Percentiles rank a stretch among this genome's conserved stretches.
Evolutionary conservation across 2,888 invertebrate genomes (phyloP).

Genomic region (Volucella zonaria): DNA sequence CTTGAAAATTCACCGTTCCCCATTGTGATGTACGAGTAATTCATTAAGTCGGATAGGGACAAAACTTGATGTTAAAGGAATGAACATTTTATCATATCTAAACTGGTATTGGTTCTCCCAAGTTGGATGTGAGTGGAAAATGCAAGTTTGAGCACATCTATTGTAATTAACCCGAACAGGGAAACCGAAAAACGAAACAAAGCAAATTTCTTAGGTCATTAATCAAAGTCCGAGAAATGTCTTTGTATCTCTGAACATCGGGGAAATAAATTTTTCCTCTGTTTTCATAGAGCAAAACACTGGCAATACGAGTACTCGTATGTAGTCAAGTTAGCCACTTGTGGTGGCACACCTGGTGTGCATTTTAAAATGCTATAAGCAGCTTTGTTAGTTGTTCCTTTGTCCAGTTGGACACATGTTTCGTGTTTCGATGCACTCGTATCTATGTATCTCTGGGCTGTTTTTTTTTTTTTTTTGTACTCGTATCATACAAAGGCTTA

Average conservation of each 20-base stretch:
- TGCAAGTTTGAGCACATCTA: conserved; percentile 33
- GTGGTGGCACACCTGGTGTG: conserved; percentile 60
- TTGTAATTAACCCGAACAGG: conserved; percentile 25
- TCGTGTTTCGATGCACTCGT: not conserved
- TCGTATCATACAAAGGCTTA: conserved; percentile 43
- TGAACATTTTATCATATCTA: conserved; percentile 2
- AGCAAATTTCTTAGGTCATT: conserved; percentile 46
- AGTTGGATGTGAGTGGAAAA: conserved; percentile 3
- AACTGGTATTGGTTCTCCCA: conserved; percentile 17
- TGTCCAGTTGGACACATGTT: conserved; percentile 51
- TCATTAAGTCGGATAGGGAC: conserved; percentile 28
- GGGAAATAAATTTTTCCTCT: conserved; percentile 48
- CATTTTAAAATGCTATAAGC: conserved; percentile 62
- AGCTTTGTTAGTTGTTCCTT: conserved; percentile 71
- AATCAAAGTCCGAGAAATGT: conserved; percentile 60
- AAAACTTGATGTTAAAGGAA: conserved; percentile 39
- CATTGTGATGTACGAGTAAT: conserved; percentile 57
- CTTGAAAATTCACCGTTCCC: conserved; percentile 39
- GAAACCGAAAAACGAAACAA: too few relatives aligned
- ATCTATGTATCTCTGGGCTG: conserved; percentile 14
- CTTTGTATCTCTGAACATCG: conserved; percentile 55
- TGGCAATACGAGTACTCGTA: not conserved
- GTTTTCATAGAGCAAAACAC: conserved; percentile 39
- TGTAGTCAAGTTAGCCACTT: not conserved
- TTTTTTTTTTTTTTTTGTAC: too few relatives aligned